Conservation (phyloP, 2,113 vertebrate genomes). For the Tauraco erythrolophus region DNA sequence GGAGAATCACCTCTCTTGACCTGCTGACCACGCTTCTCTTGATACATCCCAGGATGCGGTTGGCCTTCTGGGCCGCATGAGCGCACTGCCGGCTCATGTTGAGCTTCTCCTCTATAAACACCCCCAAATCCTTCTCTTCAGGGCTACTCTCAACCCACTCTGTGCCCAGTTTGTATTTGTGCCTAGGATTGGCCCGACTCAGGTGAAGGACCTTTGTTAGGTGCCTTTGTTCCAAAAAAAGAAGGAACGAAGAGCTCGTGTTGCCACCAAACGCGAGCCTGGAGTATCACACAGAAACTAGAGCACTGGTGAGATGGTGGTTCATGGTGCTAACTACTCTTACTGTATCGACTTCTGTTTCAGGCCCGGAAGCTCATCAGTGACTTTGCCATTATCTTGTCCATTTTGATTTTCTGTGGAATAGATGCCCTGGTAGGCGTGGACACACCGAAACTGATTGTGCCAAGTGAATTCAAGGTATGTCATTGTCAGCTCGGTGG, state of each 20-base stretch:
- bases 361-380: conserved; percentile 98
- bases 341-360: not conserved
- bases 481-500: not conserved
- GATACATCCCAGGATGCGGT: too few species aligned
- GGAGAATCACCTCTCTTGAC: too few species aligned
- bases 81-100: too few species aligned
- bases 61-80: too few species aligned
- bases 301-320: not conserved
- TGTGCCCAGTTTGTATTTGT: too few species aligned
- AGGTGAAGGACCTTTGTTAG: too few species aligned
- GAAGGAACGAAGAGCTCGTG: accelerated
- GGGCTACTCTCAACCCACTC: too few species aligned
- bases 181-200: too few species aligned
- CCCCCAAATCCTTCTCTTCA: too few species aligned
- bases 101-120: too few species aligned
- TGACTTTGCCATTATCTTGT: conserved; percentile 97
- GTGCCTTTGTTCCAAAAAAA: not conserved
- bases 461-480: conserved; percentile 98
- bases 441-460: conserved; percentile 95
- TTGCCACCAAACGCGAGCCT: not conserved
- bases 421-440: conserved; percentile 94
- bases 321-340: not conserved
- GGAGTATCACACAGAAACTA: not conserved
- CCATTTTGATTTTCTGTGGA: conserved; percentile 94
- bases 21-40: too few species aligned